Percentiles rank a stretch among this genome's conserved stretches.
phyloP scores from a whole-genome alignment of 2,888 invertebrate species.

The Vanessa cardui region DNA sequence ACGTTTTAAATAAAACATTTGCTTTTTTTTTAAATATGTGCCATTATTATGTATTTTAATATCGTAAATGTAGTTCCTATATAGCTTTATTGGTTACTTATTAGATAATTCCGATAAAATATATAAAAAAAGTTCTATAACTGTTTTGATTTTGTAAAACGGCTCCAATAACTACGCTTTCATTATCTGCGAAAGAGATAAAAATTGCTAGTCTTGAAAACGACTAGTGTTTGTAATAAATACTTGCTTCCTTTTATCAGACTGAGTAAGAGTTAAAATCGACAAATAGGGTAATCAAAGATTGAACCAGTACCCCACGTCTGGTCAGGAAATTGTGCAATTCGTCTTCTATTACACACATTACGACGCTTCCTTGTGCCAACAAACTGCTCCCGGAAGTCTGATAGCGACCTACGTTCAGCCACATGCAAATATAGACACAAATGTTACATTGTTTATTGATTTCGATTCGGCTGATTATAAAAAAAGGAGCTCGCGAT shows the following conservation, averaged over 20 bases:
- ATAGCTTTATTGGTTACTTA: too few species aligned
- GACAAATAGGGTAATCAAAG: conserved; percentile 24
- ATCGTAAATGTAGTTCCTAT: too few species aligned
- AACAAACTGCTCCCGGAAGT: conserved; percentile 56
- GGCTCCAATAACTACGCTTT: background rate
- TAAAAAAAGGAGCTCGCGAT: background rate
- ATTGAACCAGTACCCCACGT: conserved; percentile 17
- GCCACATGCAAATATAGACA: conserved; percentile 24
- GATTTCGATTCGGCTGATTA: conserved; percentile 4
- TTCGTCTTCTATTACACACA: conserved; percentile 58
- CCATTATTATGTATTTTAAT: too few species aligned
- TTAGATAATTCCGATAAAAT: too few species aligned
- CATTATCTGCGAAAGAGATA: background rate
- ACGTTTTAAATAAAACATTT: too few species aligned
- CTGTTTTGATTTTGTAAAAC: background rate
- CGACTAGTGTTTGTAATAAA: background rate
- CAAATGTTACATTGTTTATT: conserved; percentile 24
- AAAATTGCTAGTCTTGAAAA: background rate
- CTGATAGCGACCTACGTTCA: conserved; percentile 44
- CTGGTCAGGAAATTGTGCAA: conserved; percentile 66
- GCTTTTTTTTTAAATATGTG: too few species aligned
- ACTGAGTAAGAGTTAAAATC: conserved; percentile 2
- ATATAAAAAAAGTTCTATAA: background rate
- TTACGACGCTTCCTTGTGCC: conserved; percentile 57
- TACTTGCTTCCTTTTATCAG: background rate